Base-by-base conservation (phyloP, 2,888 invertebrate species). In the Orchesella flavescens region DNA sequence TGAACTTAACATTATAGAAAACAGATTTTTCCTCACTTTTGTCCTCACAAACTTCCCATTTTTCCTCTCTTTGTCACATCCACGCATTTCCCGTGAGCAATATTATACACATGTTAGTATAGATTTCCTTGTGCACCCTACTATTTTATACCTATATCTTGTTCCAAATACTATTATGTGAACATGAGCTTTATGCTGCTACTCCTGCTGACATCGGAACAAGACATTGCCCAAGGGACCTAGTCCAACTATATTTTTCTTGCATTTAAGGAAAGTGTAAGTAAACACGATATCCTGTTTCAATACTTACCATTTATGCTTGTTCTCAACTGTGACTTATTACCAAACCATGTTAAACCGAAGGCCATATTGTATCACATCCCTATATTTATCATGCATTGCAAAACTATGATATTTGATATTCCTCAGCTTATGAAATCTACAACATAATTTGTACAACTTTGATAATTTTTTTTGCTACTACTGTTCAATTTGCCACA, bases 241-340 rank as follows among this genome's bases (percentile, higher is more conserved):
- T 65, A 79, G 79, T 63, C 79, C 65, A 73, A 79, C 72, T 79
- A 66, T 79, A 66, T 79, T 79, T 79, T 79, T 79, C 79, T 79
- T 79, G 79, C 79, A 46, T 79, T 79, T 79, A 79, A 53, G 79
- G 65, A 79, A 79, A 79, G 79, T 79, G 79, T 79, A 79, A 79
- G 79, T 79, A 79, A 79, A 79, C 71, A 78, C 10, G 19, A 57
- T 69, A 55, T 79, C 72, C 34, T 15, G 61, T 79, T 79, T 65
- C 79, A 78, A 46, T 4, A 34, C 34, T 19, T 34, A n/a, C 55
- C 21, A 17, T 59, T 10, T 59, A 17, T 3, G 12, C 19, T 59
- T 59, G 10, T 59, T 13, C 17, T 59, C 17, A 5, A 17, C 59
- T 17, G 10, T 15, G 2, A 34, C 34, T 34, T 34, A 34, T 4